phyloP scores from a whole-genome alignment of 2,113 vertebrate species.

The Triplophysa dalaica region DNA sequence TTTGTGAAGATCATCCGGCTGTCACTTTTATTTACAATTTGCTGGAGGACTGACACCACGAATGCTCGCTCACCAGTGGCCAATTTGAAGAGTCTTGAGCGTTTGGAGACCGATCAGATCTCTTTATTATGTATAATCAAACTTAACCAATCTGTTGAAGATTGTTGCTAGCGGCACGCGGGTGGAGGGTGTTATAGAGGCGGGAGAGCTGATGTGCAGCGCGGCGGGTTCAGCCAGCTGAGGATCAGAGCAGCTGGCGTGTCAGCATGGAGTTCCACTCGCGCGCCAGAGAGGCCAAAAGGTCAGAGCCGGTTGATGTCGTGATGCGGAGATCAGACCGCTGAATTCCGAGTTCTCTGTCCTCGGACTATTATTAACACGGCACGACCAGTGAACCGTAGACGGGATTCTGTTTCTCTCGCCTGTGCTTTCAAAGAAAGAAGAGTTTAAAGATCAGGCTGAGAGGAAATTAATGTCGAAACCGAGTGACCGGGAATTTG shows the following conservation, averaged over 20 bases:
- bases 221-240: constrained; percentile 13
- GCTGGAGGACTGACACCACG: neutral
- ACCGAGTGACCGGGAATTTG: neutral
- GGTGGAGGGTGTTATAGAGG: neutral
- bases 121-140: neutral
- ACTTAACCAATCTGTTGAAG: neutral
- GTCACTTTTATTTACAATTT: constrained; percentile 22
- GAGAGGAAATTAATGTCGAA: constrained; percentile 20
- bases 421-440: neutral
- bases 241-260: constrained; percentile 26
- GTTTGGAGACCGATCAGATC: neutral
- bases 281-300: constrained; percentile 29
- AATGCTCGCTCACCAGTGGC: constrained; percentile 4
- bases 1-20: constrained; percentile 2
- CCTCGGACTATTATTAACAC: constrained; percentile 10
- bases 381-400: neutral
- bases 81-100: neutral
- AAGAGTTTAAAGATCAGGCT: neutral
- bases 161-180: neutral
- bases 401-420: constrained; percentile 10
- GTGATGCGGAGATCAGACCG: constrained; percentile 48
- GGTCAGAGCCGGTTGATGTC: constrained; percentile 46
- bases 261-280: constrained; percentile 14
- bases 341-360: neutral
- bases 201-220: constrained; percentile 14